A percentile compares a stretch with the other conserved stretches of the same genome.
These are phyloP conservation scores for Orthosia gracilis DNA, from an alignment of 2,888 invertebrate species.

Conservation along the genomic window DNA sequence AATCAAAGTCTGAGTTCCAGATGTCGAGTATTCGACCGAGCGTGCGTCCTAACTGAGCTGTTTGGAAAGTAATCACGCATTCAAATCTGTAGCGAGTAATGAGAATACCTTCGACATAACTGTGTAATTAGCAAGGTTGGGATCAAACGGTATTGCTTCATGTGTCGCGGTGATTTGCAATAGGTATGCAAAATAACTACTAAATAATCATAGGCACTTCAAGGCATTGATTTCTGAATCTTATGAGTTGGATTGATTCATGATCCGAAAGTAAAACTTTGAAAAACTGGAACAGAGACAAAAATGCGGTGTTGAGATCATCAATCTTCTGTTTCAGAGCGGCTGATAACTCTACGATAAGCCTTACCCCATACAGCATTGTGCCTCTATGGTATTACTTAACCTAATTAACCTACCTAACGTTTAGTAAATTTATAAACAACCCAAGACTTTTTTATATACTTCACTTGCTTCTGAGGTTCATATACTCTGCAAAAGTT, in stretches of 20 bases:
- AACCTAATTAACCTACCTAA: background rate
- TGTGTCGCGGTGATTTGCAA: background rate
- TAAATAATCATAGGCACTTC: background rate
- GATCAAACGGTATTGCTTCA: conserved; percentile 9
- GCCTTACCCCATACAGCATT: background rate
- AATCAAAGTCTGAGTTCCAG: conserved; percentile 15
- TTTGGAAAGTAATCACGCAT: conserved; percentile 34
- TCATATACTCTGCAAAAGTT: background rate
- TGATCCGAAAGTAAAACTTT: too few species aligned
- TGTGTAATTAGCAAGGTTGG: conserved; percentile 20
- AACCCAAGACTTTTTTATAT: background rate
- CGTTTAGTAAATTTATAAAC: background rate
- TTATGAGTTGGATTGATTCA: background rate
- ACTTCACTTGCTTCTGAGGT: background rate
- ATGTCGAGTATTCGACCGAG: background rate
- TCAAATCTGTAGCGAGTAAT: conserved; percentile 10
- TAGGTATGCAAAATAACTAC: background rate
- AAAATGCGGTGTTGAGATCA: background rate
- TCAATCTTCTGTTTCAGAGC: background rate
- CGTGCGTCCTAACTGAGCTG: conserved; percentile 3
- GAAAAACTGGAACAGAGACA: background rate
- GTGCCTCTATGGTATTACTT: background rate
- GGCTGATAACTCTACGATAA: too few species aligned
- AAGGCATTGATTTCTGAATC: background rate
- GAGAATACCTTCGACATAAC: conserved; percentile 18